Evolutionary conservation across 2,888 invertebrate genomes (phyloP).

Genomic region (Latheticus oryzae): DNA sequence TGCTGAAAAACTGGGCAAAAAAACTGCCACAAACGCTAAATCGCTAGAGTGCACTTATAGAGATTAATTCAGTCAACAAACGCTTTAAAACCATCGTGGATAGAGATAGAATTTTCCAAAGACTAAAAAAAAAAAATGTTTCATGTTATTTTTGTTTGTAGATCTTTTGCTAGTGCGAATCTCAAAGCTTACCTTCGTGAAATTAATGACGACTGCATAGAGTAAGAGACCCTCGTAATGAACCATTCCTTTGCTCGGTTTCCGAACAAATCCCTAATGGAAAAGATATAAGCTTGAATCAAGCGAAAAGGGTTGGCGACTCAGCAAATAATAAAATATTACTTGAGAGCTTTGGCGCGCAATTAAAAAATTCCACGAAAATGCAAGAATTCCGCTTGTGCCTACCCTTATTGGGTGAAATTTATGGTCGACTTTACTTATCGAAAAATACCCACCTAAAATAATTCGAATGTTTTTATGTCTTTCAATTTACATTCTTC

Average conservation of each 20-base stretch:
- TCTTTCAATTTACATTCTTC: too few species aligned
- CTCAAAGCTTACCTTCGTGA: constrained; percentile 43
- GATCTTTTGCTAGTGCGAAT: constrained; percentile 42
- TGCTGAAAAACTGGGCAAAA: constrained; percentile 4
- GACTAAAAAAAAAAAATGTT: too few species aligned
- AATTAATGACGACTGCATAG: constrained; percentile 49
- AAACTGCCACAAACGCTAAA: constrained; percentile 18
- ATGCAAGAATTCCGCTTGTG: not conserved
- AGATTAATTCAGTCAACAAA: constrained; percentile 33
- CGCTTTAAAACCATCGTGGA: constrained; percentile 27
- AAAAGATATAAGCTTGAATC: constrained; percentile 37
- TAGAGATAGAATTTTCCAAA: too few species aligned
- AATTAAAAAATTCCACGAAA: constrained; percentile 27
- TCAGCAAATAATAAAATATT: constrained; percentile 43
- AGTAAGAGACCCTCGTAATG: constrained; percentile 40
- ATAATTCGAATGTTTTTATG: too few species aligned
- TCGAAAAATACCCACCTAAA: not conserved
- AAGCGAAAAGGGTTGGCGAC: constrained; percentile 38
- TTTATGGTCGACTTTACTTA: not conserved
- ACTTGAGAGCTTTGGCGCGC: constrained; percentile 10
- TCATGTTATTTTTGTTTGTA: too few species aligned
- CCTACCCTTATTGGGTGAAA: too few species aligned
- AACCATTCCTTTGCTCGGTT: constrained; percentile 37
- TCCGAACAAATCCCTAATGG: constrained; percentile 41
- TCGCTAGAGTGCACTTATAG: constrained; percentile 23